A percentile compares a stretch with the other conserved stretches of the same genome.
These are phyloP conservation scores for Amphimallon solstitiale DNA, from an alignment of 2,888 invertebrate genomes.

Conservation along the genomic window DNA sequence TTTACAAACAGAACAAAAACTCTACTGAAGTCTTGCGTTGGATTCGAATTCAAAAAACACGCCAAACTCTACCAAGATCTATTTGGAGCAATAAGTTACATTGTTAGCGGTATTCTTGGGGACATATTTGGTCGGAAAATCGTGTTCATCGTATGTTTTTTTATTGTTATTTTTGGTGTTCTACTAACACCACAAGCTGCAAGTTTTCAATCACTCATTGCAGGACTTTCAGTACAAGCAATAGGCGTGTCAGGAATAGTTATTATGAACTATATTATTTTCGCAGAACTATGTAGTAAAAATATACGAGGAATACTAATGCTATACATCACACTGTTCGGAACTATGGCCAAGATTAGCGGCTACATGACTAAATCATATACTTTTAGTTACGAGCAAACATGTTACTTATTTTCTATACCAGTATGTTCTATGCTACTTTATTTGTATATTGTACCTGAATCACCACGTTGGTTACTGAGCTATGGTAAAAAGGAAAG, in stretches of 20 bases:
- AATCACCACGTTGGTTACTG: conserved; percentile 35
- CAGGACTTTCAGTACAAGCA: neutral
- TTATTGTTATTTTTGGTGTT: neutral
- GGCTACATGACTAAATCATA: conserved; percentile 17
- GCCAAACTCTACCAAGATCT: neutral
- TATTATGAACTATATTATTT: conserved; percentile 30
- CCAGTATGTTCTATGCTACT: conserved; percentile 17
- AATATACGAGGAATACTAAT: conserved; percentile 11
- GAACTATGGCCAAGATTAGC: neutral
- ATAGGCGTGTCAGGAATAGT: conserved; percentile 7
- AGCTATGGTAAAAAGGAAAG: conserved; percentile 34
- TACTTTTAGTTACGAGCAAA: neutral
- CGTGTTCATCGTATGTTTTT: neutral
- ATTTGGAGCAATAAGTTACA: neutral
- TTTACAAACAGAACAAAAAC: neutral
- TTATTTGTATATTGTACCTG: conserved; percentile 26
- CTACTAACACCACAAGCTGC: neutral
- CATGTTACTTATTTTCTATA: conserved; percentile 10
- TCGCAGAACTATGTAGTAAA: conserved; percentile 21
- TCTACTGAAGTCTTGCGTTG: conserved; percentile 24
- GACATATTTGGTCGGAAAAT: conserved; percentile 35
- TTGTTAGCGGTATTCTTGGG: conserved; percentile 9
- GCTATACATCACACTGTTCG: conserved; percentile 14
- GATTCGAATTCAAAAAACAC: neutral
- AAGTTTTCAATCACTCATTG: neutral